Evolutionary conservation across 1,140 invertebrate genomes (phyloP), one percentile per base, ranked within the genome.

Genomic region (Atta colombica): DNA sequence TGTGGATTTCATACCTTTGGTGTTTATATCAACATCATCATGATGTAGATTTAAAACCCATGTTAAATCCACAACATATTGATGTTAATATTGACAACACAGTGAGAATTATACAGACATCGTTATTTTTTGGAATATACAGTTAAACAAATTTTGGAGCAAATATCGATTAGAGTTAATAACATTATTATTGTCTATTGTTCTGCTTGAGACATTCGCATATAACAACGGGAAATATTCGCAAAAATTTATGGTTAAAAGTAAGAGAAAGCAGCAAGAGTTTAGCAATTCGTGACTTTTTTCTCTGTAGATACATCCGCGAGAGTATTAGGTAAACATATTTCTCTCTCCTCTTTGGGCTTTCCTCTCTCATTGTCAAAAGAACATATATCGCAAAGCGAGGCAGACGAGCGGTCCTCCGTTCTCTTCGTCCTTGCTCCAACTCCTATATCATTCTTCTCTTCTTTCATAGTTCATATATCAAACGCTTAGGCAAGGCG

Each of bases 401-500:
- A 84, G 39, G n/a, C n/a, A 39, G 75, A 86, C 21, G 63, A 66
- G 63, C n/a, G 35, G 51, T 60, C 63, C 74, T 68, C 58, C 63
- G 58, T 49, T 7, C 51, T 66, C 51, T 31, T 8, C 63, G 58
- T 63, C 75, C n/a, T 51, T 45, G 51, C 35, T 49, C 28, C 31
- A 51, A 61, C 88, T 74, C 69, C 84, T 82, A 87, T 89, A 90
- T 86, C 89, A 85, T 90, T 77, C 89, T 39, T 63, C 31, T 28
- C 18, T 61, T 75, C 66, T 61, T 86, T 92, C 89, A 91, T 91
- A 92, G 92, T 92, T 92, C 91, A 92, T 92, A 92, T 92, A 92
- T 92, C 91, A 92, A 92, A 90, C 89, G 91, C 92, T 92, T 92
- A 92, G 91, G 91, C 75, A 89, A 92, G 92, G 91, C 92, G 91